Evolutionary conservation across 2,113 vertebrate genomes (phyloP).

Genomic region (Pelecanoides urinatrix): DNA sequence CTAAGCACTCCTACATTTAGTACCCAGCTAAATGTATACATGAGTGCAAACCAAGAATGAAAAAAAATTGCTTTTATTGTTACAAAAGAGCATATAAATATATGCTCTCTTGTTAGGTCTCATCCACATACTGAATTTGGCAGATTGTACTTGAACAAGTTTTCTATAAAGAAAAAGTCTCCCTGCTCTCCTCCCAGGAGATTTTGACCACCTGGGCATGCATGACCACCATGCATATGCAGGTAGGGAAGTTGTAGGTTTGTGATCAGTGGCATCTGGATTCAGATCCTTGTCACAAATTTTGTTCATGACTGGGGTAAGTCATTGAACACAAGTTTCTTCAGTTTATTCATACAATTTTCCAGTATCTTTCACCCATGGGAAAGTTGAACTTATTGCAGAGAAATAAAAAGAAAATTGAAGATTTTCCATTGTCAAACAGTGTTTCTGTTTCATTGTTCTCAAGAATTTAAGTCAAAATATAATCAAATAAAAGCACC

Average conservation of each 20-base stretch:
- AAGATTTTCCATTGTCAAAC: background rate
- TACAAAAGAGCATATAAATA: background rate
- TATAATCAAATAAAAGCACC: background rate
- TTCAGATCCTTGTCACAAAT: background rate
- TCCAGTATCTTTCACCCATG: background rate
- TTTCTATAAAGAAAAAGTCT: background rate
- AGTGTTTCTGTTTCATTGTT: background rate
- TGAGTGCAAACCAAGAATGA: background rate
- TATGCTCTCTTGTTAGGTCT: accelerated
- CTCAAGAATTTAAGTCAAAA: background rate
- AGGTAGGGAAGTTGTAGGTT: background rate
- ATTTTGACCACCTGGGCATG: background rate
- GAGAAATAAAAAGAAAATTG: background rate
- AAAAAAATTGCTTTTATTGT: background rate
- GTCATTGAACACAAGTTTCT: background rate
- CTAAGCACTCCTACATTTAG: background rate
- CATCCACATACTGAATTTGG: background rate
- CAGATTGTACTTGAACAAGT: background rate
- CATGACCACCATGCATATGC: accelerated
- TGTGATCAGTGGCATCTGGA: background rate
- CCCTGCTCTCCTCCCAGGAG: background rate
- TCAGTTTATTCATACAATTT: background rate
- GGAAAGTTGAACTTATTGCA: background rate
- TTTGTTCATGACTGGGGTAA: background rate
- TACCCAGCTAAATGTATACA: background rate